Evolutionary conservation across 64 coral and sea anemone species (phyloP), one percentile per base, ranked within the genome.

Genomic region (Actinia equina): DNA sequence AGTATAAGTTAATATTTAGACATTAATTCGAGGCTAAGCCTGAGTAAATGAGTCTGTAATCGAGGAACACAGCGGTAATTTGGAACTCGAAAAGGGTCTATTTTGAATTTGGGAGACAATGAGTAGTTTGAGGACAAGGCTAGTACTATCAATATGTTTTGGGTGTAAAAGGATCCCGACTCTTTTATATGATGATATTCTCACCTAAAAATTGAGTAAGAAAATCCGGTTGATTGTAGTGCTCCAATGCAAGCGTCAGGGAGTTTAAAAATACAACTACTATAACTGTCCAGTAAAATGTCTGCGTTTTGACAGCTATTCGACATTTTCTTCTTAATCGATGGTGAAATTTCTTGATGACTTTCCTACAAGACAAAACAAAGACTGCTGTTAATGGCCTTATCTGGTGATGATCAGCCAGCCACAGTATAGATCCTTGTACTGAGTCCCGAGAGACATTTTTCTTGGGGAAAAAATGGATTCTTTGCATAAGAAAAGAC

Each of bases 221-320:
- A 82, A 88, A 93, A 22, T 90, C 86, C 16, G 97, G 97, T 63
- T 99, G 97, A 84, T 89, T 79, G 90, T 99, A 99, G 71, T 99
- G 97, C 51, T 99, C 97, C 86, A 94, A 71, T 20, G 97, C 97
- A 43, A 99, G 67, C 16, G 93, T 87, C 60, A 99, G n/a, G 16
- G 97, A 99, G 79, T 99, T 99, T 13, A 99, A 89, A 82, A 94
- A 94, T 64, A 99, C 97, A 53, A 89, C 88, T 56, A 99, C 90
- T 30, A 99, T 99, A 25, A 99, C 97, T 30, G 94, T 95, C 97
- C 97, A 99, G 56, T 99, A 99, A 59, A 99, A 99, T 0, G 93
- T 86, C 86, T 99, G 91, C 8, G 97, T 94, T 71, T 99, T 99
- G 8, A 99, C 97, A 51, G 90, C 90, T 83, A 83, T 88, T 10